These are phyloP conservation scores for Endotricha flammealis DNA, from an alignment of 2,888 invertebrate genomes.

Conservation along the genomic window DNA sequence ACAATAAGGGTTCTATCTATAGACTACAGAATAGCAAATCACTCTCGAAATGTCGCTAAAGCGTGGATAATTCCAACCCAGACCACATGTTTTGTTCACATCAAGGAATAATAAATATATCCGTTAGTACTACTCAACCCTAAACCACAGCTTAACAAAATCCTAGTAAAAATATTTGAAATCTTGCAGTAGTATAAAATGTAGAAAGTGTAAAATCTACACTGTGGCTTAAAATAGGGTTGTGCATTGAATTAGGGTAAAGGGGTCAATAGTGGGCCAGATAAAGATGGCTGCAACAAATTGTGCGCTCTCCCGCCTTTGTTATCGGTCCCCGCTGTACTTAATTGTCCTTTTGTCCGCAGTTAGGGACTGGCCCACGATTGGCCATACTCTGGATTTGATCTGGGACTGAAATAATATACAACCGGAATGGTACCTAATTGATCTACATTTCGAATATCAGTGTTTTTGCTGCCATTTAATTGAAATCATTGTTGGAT, in stretches of 20 bases:
- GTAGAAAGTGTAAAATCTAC: constrained; percentile 23
- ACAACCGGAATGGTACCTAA: constrained; percentile 26
- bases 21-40: constrained; percentile 58
- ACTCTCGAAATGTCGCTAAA: constrained; percentile 69
- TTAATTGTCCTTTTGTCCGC: constrained; percentile 76
- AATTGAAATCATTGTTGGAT: no score
- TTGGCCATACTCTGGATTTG: constrained; percentile 52
- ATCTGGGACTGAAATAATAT: constrained; percentile 46
- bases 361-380: constrained; percentile 45
- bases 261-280: constrained; percentile 72
- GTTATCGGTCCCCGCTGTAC: constrained; percentile 70
- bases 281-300: constrained; percentile 77
- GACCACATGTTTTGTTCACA: constrained; percentile 73
- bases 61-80: constrained; percentile 60
- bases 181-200: constrained; percentile 21
- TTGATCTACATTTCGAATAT: constrained; percentile 8
- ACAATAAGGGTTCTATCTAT: constrained; percentile 33
- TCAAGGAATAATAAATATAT: constrained; percentile 56
- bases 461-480: no score
- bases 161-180: constrained; percentile 9
- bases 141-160: constrained; percentile 29
- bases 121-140: constrained; percentile 21
- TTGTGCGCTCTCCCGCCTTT: constrained; percentile 67
- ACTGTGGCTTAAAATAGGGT: constrained; percentile 36
- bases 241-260: constrained; percentile 68